Evolutionary conservation across 2,113 vertebrate species (phyloP).

Genomic region (Labeo rohita): DNA sequence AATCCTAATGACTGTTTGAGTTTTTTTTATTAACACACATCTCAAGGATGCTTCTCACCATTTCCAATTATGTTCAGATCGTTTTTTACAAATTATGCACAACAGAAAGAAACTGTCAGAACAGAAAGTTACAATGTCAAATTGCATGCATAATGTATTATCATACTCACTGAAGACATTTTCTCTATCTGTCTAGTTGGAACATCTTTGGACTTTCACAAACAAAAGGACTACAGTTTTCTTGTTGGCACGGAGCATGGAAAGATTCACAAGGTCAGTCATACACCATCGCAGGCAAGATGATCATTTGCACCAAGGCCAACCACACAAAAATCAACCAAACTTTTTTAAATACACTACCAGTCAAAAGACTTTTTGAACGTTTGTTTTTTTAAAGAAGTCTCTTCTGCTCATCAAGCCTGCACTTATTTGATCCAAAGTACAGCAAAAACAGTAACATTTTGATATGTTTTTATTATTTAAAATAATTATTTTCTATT

Average conservation of each 20-base stretch:
- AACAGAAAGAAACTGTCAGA: background rate
- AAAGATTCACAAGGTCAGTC: conserved; percentile 93
- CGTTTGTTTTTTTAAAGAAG: too few species aligned
- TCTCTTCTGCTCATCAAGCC: too few species aligned
- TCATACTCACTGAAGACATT: background rate
- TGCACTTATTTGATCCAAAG: too few species aligned
- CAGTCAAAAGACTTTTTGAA: too few species aligned
- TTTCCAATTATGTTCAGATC: background rate
- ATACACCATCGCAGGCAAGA: background rate
- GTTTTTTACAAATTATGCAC: background rate
- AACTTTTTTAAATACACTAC: background rate
- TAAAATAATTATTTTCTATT: too few species aligned
- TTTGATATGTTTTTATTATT: too few species aligned
- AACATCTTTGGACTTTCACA: conserved; percentile 92
- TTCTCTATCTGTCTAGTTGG: conserved; percentile 77
- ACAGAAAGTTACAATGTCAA: background rate
- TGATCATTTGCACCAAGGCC: background rate
- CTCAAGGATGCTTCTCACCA: conserved; percentile 69
- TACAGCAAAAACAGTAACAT: too few species aligned
- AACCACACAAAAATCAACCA: background rate
- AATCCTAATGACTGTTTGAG: background rate
- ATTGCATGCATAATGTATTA: background rate
- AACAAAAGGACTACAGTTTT: conserved; percentile 88
- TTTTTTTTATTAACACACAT: background rate
- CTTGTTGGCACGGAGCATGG: conserved; percentile 92